Conservation (phyloP, 2,888 invertebrate species). For the Trileptium ribeirensis region DNA sequence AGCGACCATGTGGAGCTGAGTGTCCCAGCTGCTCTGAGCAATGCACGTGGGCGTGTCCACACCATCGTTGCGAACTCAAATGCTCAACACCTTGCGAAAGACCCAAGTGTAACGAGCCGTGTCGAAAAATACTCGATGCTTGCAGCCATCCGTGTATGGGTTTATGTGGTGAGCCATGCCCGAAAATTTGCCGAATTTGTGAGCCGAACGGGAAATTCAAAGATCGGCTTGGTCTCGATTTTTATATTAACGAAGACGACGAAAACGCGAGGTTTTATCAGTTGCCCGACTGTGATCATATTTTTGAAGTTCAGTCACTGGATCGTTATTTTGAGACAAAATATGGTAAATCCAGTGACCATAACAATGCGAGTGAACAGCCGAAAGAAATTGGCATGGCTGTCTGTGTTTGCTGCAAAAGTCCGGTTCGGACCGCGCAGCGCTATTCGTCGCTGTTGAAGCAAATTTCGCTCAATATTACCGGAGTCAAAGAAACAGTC, state of each 20-base stretch:
- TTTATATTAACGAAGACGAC: constrained; percentile 64
- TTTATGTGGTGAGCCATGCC: constrained; percentile 67
- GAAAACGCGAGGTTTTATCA: constrained; percentile 58
- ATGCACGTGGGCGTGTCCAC: constrained; percentile 52
- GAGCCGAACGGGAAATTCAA: constrained; percentile 42
- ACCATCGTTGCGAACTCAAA: constrained; percentile 50
- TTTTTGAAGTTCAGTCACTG: constrained; percentile 59
- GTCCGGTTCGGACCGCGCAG: neutral
- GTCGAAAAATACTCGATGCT: constrained; percentile 54
- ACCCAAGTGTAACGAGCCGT: constrained; percentile 48
- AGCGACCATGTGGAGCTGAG: constrained; percentile 38
- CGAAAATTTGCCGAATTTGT: constrained; percentile 60
- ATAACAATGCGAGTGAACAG: neutral
- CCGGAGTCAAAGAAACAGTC: neutral
- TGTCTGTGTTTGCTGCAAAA: neutral
- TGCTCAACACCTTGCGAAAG: constrained; percentile 53
- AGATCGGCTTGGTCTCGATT: constrained; percentile 57
- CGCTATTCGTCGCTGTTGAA: neutral
- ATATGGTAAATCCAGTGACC: constrained; percentile 33
- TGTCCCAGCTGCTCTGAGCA: constrained; percentile 50
- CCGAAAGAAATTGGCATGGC: neutral
- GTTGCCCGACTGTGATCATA: constrained; percentile 60
- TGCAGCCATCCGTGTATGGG: constrained; percentile 59
- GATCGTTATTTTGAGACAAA: constrained; percentile 42
- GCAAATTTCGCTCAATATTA: neutral